Percentiles rank a stretch among this genome's conserved stretches.
Conservation (phyloP, 1,140 invertebrate species). For the Trichonephila inaurata region DNA sequence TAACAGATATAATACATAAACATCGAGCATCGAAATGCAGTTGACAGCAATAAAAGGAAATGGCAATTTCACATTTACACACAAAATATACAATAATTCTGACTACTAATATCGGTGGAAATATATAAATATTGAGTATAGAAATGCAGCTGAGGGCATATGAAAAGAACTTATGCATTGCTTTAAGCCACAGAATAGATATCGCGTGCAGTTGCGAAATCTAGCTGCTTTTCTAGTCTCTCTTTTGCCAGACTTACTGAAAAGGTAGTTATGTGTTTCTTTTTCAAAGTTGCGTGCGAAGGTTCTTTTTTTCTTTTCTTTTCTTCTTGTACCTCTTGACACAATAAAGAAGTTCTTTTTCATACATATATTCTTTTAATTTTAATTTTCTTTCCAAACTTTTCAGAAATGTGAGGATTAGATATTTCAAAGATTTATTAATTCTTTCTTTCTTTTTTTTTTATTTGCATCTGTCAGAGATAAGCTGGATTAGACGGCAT, state of each 20-base stretch:
- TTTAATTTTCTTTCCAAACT: background rate
- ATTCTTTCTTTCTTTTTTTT: too few relatives aligned
- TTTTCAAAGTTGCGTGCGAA: background rate
- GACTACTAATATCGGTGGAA: too few relatives aligned
- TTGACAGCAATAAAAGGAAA: too few relatives aligned
- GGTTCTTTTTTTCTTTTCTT: background rate
- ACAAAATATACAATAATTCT: too few relatives aligned
- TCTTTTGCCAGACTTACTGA: slow-evolving; percentile 27
- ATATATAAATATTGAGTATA: too few relatives aligned
- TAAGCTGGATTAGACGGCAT: background rate
- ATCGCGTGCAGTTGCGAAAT: background rate
- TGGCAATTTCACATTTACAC: too few relatives aligned
- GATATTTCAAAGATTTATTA: background rate
- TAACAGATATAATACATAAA: too few relatives aligned
- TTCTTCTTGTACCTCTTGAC: background rate
- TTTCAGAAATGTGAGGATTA: background rate
- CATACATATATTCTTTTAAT: background rate
- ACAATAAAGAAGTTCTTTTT: slow-evolving; percentile 7
- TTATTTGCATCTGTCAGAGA: slow-evolving; percentile 3
- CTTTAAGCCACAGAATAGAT: background rate
- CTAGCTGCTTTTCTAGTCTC: background rate
- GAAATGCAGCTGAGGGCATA: too few relatives aligned
- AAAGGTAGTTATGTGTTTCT: slow-evolving; percentile 6
- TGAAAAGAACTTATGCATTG: too few relatives aligned
- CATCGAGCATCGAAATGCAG: too few relatives aligned